A percentile compares a stretch with the other conserved stretches of the same genome.
Evolutionary conservation across 2,888 invertebrate species (phyloP).

Genomic region (Octodonta nipae): DNA sequence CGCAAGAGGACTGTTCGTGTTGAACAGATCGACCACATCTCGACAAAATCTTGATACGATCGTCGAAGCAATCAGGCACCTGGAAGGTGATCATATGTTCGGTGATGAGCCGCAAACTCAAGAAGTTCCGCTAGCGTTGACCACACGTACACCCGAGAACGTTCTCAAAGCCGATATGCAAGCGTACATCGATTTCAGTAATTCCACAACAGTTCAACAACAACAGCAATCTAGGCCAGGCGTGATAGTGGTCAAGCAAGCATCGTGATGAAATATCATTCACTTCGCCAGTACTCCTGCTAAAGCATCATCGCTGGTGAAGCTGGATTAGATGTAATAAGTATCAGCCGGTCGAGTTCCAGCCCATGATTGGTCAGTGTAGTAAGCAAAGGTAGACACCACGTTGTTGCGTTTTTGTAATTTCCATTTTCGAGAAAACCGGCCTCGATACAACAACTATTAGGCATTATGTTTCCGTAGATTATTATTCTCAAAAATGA

Average conservation of each 20-base stretch:
- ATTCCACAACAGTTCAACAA: conserved; percentile 27
- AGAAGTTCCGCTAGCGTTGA: conserved; percentile 47
- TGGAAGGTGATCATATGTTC: conserved; percentile 92
- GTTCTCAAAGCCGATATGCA: conserved; percentile 46
- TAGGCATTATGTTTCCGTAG: no score
- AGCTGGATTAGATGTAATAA: conserved; percentile 1
- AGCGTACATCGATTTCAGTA: conserved; percentile 49
- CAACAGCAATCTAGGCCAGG: conserved; percentile 68
- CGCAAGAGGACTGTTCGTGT: conserved; percentile 36
- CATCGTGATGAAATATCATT: conserved; percentile 53
- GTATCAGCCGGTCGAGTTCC: no score
- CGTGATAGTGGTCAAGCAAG: conserved; percentile 79
- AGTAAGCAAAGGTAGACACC: no score
- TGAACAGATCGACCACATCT: conserved; percentile 60
- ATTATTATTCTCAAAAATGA: no score
- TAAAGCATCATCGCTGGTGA: conserved; percentile 13
- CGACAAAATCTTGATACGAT: conserved; percentile 94
- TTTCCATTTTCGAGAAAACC: no score
- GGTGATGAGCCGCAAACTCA: conserved; percentile 51
- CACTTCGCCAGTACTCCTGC: conserved; percentile 25
- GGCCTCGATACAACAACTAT: no score
- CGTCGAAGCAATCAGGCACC: conserved; percentile 92
- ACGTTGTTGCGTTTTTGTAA: no score
- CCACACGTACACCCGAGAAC: conserved; percentile 28
- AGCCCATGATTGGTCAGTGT: no score